Evolutionary conservation across 2,888 invertebrate species (phyloP), one percentile per base, ranked within the genome.

Genomic region (Yponomeuta sedellus): DNA sequence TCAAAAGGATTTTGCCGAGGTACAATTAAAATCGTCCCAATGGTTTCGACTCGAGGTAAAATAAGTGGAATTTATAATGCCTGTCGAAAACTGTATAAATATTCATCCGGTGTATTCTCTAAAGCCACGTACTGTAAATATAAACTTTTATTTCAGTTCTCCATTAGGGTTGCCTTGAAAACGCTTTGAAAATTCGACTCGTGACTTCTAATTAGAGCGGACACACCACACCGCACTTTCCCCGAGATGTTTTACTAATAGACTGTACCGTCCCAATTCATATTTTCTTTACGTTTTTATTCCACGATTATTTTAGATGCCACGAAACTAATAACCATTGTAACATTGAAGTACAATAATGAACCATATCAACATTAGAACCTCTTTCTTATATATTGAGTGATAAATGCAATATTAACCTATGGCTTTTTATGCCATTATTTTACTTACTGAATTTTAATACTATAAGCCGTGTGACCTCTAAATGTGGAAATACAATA

Each of bases 111-210:
- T 75, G 64, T 64, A 52, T 64, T 19, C 64, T 57, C 22, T 28
- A 80, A 79, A 78, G 77, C 80, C 79, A 87, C 86, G 86, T 86
- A 86, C 86, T 81, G 84, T 86, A 88, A 89, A 88, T 87, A 89
- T 83, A 88, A 89, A 89, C 87, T 90, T 89, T 88, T 88, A 87
- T 88, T 88, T 83, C 81, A 82, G 81, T 81, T 78, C 77, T 74
- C 86, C 83, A 83, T 86, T 84, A 85, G 81, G 76, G 75, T 76
- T 77, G 72, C 77, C 75, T 73, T 76, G 73, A 79, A 77, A 81
- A 81, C 79, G 81, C 85, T 88, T 88, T 88, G 86, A 82, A 86
- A 88, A 90, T 89, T 89, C 88, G 82, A 84, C 79, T 83, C 85
- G 84, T 82, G 83, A 85, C 82, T 86, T 85, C 85, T 88, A 89